These are phyloP conservation scores for Tretioscincus oriximinensis DNA, from an alignment of 2,113 vertebrate species.

Conservation along the genomic window DNA sequence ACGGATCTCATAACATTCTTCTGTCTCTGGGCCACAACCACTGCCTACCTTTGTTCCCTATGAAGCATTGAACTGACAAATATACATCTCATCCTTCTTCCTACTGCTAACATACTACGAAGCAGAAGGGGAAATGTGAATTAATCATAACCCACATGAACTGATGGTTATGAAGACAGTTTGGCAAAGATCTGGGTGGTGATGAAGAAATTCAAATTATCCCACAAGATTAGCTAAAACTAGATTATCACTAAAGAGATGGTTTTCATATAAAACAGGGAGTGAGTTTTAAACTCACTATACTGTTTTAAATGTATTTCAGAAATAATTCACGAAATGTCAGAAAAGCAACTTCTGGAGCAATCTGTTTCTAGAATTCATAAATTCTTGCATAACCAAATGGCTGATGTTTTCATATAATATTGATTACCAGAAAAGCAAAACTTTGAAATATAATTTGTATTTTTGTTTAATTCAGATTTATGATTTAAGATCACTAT, in stretches of 20 bases:
- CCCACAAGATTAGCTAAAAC: neutral
- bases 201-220: neutral
- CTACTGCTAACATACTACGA: neutral
- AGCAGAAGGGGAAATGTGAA: neutral
- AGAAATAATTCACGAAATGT: too few relatives aligned
- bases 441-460: too few relatives aligned
- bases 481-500: too few relatives aligned
- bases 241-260: neutral
- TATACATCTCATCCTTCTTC: neutral
- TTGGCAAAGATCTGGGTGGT: neutral
- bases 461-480: too few relatives aligned
- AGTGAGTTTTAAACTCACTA: neutral
- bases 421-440: too few relatives aligned
- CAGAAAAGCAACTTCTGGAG: too few relatives aligned
- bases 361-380: too few relatives aligned
- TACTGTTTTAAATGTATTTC: too few relatives aligned
- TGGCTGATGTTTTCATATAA: too few relatives aligned
- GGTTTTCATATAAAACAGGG: neutral
- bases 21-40: neutral
- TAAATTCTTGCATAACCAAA: too few relatives aligned
- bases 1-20: slow-evolving; percentile 1
- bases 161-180: neutral
- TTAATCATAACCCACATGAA: rapidly evolving
- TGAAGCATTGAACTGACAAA: neutral
- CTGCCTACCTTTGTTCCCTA: neutral